phyloP scores from a whole-genome alignment of 2,888 invertebrate genomes.

The Pterostichus niger region DNA sequence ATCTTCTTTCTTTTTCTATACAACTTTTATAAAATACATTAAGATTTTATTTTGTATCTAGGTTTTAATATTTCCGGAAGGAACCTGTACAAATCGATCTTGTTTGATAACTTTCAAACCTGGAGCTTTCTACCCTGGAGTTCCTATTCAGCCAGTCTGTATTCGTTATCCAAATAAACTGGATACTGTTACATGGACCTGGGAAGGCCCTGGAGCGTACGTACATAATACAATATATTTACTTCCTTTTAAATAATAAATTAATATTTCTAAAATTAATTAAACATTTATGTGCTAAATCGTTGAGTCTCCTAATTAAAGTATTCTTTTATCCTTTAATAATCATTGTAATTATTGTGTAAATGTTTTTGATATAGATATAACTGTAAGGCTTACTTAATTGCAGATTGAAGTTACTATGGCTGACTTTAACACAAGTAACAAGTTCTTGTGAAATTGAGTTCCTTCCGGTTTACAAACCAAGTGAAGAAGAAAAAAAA shows the following conservation, averaged over 20 bases:
- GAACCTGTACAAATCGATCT: constrained; percentile 96
- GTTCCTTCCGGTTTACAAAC: constrained; percentile 94
- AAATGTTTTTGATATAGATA: neutral
- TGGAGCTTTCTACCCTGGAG: constrained; percentile 97
- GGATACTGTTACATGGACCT: constrained; percentile 95
- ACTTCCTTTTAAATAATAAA: neutral
- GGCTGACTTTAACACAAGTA: constrained; percentile 93
- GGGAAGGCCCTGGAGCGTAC: constrained; percentile 97
- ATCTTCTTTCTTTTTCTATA: no score
- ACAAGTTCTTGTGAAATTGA: constrained; percentile 94
- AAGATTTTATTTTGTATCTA: constrained; percentile 72
- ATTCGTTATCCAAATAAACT: constrained; percentile 93
- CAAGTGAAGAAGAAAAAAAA: constrained; percentile 90
- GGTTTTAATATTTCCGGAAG: constrained; percentile 97
- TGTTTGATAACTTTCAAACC: constrained; percentile 94
- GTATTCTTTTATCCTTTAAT: no score
- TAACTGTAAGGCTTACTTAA: constrained; percentile 36
- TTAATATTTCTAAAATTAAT: neutral
- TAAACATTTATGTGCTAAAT: neutral
- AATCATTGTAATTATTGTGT: no score
- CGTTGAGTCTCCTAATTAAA: no score
- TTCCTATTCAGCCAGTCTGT: constrained; percentile 96
- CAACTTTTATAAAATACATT: neutral
- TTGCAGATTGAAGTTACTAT: constrained; percentile 87
- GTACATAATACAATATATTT: no score